A percentile compares a stretch with the other conserved stretches of the same genome.
Evolutionary conservation across 2,888 invertebrate species (phyloP).

Genomic region (Labia minor): DNA sequence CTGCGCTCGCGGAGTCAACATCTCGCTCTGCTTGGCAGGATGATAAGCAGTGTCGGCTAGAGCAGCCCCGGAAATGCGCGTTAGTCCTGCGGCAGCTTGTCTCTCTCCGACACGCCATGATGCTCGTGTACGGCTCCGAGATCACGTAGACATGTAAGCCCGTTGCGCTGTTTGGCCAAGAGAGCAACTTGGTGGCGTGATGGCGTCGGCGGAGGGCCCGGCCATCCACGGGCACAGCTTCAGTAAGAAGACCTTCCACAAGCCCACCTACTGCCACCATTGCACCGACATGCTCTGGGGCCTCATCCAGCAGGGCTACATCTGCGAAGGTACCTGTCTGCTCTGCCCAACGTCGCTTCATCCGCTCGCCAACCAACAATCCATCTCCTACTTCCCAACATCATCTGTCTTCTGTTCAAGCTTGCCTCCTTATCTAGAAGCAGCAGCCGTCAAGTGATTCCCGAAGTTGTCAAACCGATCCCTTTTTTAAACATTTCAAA

Average conservation of each 20-base stretch:
- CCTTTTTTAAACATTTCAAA: too few relatives aligned
- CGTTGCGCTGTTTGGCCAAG: slow-evolving; percentile 33
- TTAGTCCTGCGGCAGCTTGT: slow-evolving; percentile 34
- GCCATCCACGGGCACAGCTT: slow-evolving; percentile 84
- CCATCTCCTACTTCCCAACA: slow-evolving; percentile 36
- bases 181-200: slow-evolving; percentile 35
- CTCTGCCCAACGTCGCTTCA: too few relatives aligned
- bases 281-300: slow-evolving; percentile 99
- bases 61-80: slow-evolving; percentile 34
- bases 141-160: slow-evolving; percentile 45
- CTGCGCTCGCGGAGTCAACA: slow-evolving; percentile 16
- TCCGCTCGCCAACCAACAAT: slow-evolving; percentile 36
- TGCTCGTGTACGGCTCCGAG: slow-evolving; percentile 48
- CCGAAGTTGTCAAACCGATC: background rate
- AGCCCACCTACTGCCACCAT: slow-evolving; percentile 99
- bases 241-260: slow-evolving; percentile 99
- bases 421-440: background rate
- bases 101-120: slow-evolving; percentile 40
- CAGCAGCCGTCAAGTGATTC: background rate
- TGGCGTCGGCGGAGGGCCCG: slow-evolving; percentile 50
- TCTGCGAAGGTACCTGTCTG: slow-evolving; percentile 81
- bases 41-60: slow-evolving; percentile 32
- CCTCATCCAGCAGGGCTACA: slow-evolving; percentile 98
- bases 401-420: background rate
- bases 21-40: slow-evolving; percentile 26